These are phyloP conservation scores for Dipodomys ordii DNA, from an alignment of 2,113 vertebrate genomes.

Conservation along the genomic window DNA sequence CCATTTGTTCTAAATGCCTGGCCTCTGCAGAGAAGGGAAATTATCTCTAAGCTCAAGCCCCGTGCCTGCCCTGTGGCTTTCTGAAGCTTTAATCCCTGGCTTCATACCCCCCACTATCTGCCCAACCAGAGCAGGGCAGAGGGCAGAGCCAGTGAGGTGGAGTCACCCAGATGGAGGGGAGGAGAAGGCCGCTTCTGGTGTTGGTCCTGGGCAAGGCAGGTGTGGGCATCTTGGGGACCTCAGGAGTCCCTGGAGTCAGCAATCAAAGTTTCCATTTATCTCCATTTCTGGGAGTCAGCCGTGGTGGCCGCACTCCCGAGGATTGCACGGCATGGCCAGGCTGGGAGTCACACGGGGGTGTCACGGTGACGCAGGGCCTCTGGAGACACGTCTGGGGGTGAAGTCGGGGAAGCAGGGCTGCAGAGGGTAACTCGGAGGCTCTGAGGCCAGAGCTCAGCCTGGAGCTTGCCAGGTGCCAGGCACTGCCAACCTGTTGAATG, in stretches of 20 bases:
- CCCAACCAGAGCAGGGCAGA: not conserved
- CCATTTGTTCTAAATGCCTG: constrained; percentile 58
- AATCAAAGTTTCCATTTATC: not conserved
- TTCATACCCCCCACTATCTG: not conserved
- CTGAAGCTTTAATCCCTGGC: constrained; percentile 64
- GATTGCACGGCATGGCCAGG: too few relatives aligned
- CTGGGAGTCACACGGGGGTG: too few relatives aligned
- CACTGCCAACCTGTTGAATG: not conserved
- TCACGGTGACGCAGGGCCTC: not conserved
- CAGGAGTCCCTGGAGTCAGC: too few relatives aligned
- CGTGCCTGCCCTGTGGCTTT: constrained; percentile 10
- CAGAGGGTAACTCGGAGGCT: fast-evolving
- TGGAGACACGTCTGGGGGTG: too few relatives aligned
- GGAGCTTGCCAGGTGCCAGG: not conserved
- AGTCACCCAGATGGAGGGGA: not conserved
- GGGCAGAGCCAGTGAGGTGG: not conserved
- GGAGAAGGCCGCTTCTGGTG: not conserved
- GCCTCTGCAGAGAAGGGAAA: constrained; percentile 65
- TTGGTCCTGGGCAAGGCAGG: not conserved
- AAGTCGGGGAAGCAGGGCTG: too few relatives aligned
- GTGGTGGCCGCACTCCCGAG: not conserved
- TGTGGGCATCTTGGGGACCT: not conserved
- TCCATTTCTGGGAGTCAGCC: not conserved
- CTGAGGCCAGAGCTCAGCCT: not conserved
- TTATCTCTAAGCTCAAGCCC: constrained; percentile 71